Evolutionary conservation across 2,797 vertebrate genomes (phyloP).

Genomic region (Pipistrellus pipistrellus): DNA sequence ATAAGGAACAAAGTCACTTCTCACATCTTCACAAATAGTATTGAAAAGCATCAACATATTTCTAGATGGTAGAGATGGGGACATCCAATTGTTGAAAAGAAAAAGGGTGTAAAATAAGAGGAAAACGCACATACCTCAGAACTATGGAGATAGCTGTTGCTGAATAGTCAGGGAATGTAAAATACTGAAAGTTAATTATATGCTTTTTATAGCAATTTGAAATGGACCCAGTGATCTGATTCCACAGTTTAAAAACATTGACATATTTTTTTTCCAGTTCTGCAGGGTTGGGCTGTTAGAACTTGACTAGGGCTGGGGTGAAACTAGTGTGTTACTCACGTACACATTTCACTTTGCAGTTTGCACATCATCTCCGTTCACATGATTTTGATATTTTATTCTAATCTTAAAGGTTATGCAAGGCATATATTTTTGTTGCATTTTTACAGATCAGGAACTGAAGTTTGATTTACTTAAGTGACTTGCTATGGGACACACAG

Average conservation of each 20-base stretch:
- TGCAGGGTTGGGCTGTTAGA: constrained; percentile 35
- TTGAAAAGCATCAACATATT: constrained; percentile 1
- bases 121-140: constrained; percentile 49
- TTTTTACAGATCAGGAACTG: constrained; percentile 22
- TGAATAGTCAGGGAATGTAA: constrained; percentile 76
- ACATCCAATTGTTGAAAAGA: constrained; percentile 8
- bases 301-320: not conserved
- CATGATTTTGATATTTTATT: not conserved
- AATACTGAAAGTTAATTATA: constrained; percentile 80
- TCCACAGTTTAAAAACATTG: constrained; percentile 62
- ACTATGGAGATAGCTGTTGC: constrained; percentile 76
- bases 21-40: constrained; percentile 40
- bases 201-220: constrained; percentile 80
- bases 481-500: not conserved
- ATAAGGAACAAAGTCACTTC: not conserved
- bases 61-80: not conserved
- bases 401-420: not conserved
- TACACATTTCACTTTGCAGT: not conserved
- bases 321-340: not conserved
- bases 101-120: constrained; percentile 35
- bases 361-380: not conserved
- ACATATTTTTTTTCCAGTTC: constrained; percentile 43
- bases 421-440: constrained; percentile 13
- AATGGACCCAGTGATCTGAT: constrained; percentile 80
- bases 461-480: not conserved